A percentile compares a stretch with the other conserved stretches of the same genome.
Conservation (phyloP, 1,140 invertebrate genomes). For the Chrysoperla carnea region DNA sequence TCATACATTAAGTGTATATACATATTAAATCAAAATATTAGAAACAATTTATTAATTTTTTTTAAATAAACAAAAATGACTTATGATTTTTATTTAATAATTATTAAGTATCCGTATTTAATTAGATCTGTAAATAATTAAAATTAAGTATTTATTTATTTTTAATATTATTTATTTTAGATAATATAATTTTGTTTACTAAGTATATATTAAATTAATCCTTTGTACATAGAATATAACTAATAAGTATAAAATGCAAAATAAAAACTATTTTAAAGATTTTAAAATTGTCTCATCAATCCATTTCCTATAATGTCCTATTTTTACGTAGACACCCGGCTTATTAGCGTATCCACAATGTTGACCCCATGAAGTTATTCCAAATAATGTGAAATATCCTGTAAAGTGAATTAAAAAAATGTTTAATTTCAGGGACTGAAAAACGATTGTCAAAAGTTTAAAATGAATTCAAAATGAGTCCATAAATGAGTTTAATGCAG, state of each 20-base stretch:
- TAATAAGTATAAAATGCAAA: background rate
- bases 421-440: background rate
- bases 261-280: conserved; percentile 11
- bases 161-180: background rate
- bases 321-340: conserved; percentile 49
- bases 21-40: too few relatives aligned
- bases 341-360: conserved; percentile 46
- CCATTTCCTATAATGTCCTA: conserved; percentile 40
- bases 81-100: too few relatives aligned
- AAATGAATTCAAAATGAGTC: background rate
- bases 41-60: too few relatives aligned
- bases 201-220: background rate
- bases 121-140: too few relatives aligned
- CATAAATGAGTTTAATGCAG: background rate
- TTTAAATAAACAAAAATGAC: too few relatives aligned
- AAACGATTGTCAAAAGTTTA: background rate
- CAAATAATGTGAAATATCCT: conserved; percentile 38
- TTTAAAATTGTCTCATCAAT: conserved; percentile 34
- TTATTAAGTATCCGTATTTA: too few relatives aligned
- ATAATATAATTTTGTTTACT: background rate
- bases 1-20: too few relatives aligned
- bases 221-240: background rate
- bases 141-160: too few relatives aligned
- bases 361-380: conserved; percentile 49
- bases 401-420: conserved; percentile 7